A percentile compares a stretch with the other conserved stretches of the same genome.
Evolutionary conservation across 2,797 vertebrate genomes (phyloP).

Genomic region (Phoeniculus purpureus): DNA sequence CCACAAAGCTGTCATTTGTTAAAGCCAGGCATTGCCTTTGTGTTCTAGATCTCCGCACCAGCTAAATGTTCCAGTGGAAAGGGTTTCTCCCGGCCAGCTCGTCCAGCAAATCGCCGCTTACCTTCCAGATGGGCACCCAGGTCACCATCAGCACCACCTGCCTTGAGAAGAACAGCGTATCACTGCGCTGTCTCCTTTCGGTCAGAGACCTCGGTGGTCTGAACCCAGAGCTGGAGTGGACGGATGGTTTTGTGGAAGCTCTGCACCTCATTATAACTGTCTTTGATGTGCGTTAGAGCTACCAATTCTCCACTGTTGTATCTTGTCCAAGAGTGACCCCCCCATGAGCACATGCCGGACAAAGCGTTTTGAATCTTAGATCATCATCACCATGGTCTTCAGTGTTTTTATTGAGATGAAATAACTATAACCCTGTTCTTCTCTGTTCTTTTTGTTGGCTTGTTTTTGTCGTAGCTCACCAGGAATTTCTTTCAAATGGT

Average conservation of each 20-base stretch:
- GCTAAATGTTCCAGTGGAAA: conserved; percentile 76
- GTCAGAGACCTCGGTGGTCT: conserved; percentile 83
- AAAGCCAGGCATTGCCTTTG: conserved; percentile 59
- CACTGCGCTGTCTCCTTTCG: conserved; percentile 80
- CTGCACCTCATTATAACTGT: not conserved
- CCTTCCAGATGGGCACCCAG: conserved; percentile 93
- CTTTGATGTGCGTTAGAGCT: conserved; percentile 53
- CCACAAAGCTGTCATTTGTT: not conserved
- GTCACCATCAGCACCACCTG: conserved; percentile 75
- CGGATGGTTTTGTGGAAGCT: conserved; percentile 11
- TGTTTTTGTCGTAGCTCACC: conserved; percentile 37
- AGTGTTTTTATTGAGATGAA: conserved; percentile 81
- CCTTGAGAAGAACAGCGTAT: conserved; percentile 69
- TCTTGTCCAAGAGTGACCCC: conserved; percentile 43
- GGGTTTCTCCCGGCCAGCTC: conserved; percentile 90
- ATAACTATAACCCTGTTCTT: conserved; percentile 40
- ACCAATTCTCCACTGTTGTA: conserved; percentile 40
- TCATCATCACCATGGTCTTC: conserved; percentile 78
- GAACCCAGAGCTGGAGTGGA: conserved; percentile 63
- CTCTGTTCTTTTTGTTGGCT: conserved; percentile 20
- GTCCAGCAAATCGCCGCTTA: conserved; percentile 90
- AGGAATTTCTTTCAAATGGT: conserved; percentile 60
- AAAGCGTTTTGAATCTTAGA: conserved; percentile 57
- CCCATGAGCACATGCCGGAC: not conserved
- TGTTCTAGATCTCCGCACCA: conserved; percentile 72